phyloP scores from a whole-genome alignment of 2,113 vertebrate genomes.

The Centrocercus urophasianus region DNA sequence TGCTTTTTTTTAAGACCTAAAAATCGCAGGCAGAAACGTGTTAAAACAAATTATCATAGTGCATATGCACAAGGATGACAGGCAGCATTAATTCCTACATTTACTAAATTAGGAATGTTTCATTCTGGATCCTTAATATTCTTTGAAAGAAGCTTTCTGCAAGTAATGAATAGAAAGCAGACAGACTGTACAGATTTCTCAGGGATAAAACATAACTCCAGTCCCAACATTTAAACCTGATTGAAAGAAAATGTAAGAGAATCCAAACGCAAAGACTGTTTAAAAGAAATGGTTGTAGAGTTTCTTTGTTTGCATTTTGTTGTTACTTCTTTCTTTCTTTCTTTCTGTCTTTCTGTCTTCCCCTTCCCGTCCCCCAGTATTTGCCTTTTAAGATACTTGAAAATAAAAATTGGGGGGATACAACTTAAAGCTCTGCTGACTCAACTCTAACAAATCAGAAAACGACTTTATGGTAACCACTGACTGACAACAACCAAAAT shows the following conservation, averaged over 20 bases:
- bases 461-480: neutral
- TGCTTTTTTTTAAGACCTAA: conserved; percentile 39
- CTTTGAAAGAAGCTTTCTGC: conserved; percentile 42
- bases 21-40: conserved; percentile 11
- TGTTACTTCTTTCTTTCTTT: too few relatives aligned
- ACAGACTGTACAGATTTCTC: conserved; percentile 21
- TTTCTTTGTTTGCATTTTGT: neutral
- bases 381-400: neutral
- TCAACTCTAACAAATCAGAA: neutral
- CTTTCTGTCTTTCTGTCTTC: too few relatives aligned
- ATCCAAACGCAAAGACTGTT: neutral
- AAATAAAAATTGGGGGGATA: neutral
- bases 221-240: conserved; percentile 28
- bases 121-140: conserved; percentile 35
- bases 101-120: conserved; percentile 47
- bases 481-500: conserved; percentile 6
- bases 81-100: conserved; percentile 9
- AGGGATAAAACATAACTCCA: neutral
- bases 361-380: neutral
- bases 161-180: conserved; percentile 57
- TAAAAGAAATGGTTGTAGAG: neutral
- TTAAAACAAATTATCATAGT: conserved; percentile 47
- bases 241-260: conserved; percentile 17
- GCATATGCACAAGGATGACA: neutral
- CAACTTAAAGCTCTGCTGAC: neutral